Conservation (phyloP, 1,140 invertebrate species). For the Pantala flavescens region DNA sequence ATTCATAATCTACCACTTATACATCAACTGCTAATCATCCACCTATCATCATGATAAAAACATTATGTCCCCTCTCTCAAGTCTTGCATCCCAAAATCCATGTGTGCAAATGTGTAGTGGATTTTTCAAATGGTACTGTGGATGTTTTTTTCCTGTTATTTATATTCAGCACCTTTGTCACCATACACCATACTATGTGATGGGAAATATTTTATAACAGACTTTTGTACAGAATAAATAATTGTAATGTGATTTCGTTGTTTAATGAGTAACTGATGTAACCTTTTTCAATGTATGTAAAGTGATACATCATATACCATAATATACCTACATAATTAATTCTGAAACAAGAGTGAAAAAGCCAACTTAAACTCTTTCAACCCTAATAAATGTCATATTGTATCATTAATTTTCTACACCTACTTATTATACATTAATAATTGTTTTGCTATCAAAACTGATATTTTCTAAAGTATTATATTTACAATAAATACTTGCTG, state of each 20-base stretch:
- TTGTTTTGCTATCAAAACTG: too few species aligned
- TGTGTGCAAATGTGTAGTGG: conserved; percentile 21
- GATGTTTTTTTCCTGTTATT: conserved; percentile 23
- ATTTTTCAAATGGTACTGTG: conserved; percentile 21
- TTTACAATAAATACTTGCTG: too few species aligned
- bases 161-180: conserved; percentile 29
- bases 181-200: conserved; percentile 30
- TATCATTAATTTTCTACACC: too few species aligned
- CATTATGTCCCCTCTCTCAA: background rate
- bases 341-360: too few species aligned
- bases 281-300: background rate
- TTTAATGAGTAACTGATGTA: background rate
- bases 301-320: background rate
- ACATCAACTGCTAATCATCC: conserved; percentile 12
- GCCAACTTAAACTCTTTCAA: too few species aligned
- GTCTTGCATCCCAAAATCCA: background rate
- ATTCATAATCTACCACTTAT: background rate
- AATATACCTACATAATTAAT: too few species aligned
- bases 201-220: conserved; percentile 33
- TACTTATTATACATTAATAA: too few species aligned
- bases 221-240: conserved; percentile 33
- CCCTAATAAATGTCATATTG: too few species aligned
- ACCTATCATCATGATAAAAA: conserved; percentile 1
- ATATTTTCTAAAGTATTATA: too few species aligned
- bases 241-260: conserved; percentile 17